These are phyloP conservation scores for Scartelaos histophorus DNA, from an alignment of 2,113 vertebrate genomes.

Conservation along the genomic window DNA sequence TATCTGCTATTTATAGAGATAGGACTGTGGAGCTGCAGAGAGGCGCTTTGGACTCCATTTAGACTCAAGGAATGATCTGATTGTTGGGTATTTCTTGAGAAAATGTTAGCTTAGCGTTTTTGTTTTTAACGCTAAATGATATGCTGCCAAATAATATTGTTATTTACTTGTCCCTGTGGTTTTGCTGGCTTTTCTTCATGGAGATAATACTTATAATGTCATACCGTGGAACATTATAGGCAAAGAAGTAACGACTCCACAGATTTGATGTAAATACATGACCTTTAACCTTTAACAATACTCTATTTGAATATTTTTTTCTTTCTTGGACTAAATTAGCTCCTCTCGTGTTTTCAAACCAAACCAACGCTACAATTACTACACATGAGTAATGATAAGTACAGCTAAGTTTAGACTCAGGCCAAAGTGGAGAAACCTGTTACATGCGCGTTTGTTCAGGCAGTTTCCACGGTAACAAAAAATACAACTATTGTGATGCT, in stretches of 20 bases:
- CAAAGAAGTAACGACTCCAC: background rate
- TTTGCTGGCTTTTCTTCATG: background rate
- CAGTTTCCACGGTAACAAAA: background rate
- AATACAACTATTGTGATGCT: background rate
- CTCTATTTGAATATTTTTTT: background rate
- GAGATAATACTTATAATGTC: too few species aligned
- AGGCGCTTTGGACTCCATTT: background rate
- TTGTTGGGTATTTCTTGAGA: background rate
- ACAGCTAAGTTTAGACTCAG: constrained; percentile 34
- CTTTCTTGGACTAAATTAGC: background rate
- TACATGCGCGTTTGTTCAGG: background rate
- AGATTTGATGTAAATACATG: background rate
- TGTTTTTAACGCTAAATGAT: background rate
- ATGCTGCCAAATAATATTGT: background rate
- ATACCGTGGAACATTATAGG: background rate
- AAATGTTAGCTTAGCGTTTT: background rate
- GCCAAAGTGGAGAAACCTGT: constrained; percentile 47
- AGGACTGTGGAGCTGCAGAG: background rate
- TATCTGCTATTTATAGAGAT: constrained; percentile 49
- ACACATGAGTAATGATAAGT: constrained; percentile 15
- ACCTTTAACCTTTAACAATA: too few species aligned
- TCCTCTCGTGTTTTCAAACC: background rate
- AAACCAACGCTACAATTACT: background rate
- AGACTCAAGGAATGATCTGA: background rate
- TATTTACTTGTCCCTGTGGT: too few species aligned